These are phyloP conservation scores for Tympanoctomys barrerae DNA, from an alignment of 2,797 vertebrate species.

Conservation along the genomic window DNA sequence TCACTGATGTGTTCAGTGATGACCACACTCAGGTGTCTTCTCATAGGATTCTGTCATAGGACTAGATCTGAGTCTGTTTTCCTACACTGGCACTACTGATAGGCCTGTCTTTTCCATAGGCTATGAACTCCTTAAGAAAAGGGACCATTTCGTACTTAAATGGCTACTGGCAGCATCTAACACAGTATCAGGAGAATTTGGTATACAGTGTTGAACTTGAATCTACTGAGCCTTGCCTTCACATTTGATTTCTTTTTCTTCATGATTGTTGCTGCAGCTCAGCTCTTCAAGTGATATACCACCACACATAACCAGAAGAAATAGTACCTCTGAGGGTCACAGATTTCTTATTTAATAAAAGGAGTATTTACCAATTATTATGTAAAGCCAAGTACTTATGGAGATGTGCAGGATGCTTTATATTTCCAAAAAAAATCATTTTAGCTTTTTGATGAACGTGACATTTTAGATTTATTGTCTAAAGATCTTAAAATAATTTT, in stretches of 20 bases:
- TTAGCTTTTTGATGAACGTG: conserved; percentile 60
- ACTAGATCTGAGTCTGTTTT: background rate
- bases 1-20: background rate
- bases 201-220: background rate
- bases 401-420: conserved; percentile 12
- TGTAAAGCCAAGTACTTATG: conserved; percentile 56
- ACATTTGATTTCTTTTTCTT: conserved; percentile 3
- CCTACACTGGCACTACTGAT: background rate
- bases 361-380: conserved; percentile 50
- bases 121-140: background rate
- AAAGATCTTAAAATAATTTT: conserved; percentile 66
- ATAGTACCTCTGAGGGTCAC: background rate
- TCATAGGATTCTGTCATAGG: background rate
- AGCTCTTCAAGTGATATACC: background rate
- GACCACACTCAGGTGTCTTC: background rate
- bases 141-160: background rate
- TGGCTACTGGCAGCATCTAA: background rate
- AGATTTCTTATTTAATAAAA: background rate
- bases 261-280: background rate
- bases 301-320: background rate
- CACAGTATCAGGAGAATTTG: background rate
- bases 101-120: background rate
- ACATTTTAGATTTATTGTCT: conserved; percentile 70
- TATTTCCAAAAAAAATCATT: conserved; percentile 60
- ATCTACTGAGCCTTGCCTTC: background rate